A percentile compares a stretch with the other conserved stretches of the same genome.
Conservation (phyloP, 2,888 invertebrate genomes). For the Lottia gigantea region DNA sequence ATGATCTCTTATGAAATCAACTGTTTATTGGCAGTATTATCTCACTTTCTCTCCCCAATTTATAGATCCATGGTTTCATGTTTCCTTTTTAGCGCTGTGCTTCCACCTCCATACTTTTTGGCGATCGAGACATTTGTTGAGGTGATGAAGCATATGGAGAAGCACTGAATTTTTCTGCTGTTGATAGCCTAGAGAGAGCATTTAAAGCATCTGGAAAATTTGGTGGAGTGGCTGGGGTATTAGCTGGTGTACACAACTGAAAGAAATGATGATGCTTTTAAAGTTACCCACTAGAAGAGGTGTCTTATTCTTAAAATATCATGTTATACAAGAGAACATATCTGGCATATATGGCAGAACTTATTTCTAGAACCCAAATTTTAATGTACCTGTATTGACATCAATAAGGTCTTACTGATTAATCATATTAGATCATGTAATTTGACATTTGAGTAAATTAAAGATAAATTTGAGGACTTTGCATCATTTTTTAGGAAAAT, state of each 20-base stretch:
- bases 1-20: background rate
- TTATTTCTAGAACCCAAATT: no score
- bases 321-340: no score
- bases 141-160: constrained; percentile 55
- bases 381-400: no score
- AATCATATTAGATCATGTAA: no score
- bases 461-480: no score
- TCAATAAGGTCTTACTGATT: no score
- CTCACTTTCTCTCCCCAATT: constrained; percentile 79
- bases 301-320: no score
- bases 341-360: no score
- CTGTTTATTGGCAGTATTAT: constrained; percentile 3
- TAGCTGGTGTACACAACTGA: constrained; percentile 90
- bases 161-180: constrained; percentile 71
- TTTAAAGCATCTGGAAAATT: constrained; percentile 91
- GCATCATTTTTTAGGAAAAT: no score
- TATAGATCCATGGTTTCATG: background rate
- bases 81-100: constrained; percentile 50
- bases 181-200: constrained; percentile 88
- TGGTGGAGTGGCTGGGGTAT: constrained; percentile 93
- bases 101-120: constrained; percentile 58
- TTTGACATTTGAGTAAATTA: no score
- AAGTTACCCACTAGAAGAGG: background rate
- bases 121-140: constrained; percentile 56
- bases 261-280: constrained; percentile 38